These are phyloP conservation scores for Drosophila murphyi DNA, from an alignment of 1,140 invertebrate genomes.

Conservation along the genomic window DNA sequence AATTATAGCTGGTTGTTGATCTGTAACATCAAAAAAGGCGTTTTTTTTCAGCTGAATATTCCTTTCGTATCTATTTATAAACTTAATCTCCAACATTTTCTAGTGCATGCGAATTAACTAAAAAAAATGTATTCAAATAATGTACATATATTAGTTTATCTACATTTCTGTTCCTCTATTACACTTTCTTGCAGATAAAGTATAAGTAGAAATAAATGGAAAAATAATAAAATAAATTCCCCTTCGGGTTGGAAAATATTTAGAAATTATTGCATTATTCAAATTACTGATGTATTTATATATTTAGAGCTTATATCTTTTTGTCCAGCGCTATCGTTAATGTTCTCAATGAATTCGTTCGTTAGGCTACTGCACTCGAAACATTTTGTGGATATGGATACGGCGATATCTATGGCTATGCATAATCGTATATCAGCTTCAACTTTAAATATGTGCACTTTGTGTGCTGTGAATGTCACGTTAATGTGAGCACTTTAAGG, in stretches of 20 bases:
- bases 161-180: too few species aligned
- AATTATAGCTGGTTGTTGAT: conserved; percentile 8
- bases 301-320: not conserved
- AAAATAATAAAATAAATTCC: not conserved
- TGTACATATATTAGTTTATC: too few species aligned
- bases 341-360: conserved; percentile 7
- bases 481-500: conserved; percentile 59
- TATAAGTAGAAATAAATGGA: too few species aligned
- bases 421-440: conserved; percentile 27
- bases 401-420: not conserved
- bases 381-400: conserved; percentile 18
- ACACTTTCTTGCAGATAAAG: too few species aligned
- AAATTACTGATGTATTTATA: too few species aligned
- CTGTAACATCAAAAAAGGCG: not conserved
- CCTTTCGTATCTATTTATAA: too few species aligned
- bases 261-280: too few species aligned
- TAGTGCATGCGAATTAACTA: too few species aligned
- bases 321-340: conserved; percentile 11
- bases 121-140: too few species aligned
- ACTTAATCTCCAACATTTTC: too few species aligned
- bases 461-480: conserved; percentile 48
- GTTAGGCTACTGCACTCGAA: conserved; percentile 14
- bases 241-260: too few species aligned
- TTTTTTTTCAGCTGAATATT: not conserved
- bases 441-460: conserved; percentile 23